Conservation (phyloP, 2,113 vertebrate genomes). For the human (Homo sapiens) region GRCh38 chr3:53851501-53852000, state of each 20-base stretch:
- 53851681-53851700: neutral
- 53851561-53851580: neutral
- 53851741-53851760: neutral
- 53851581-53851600: neutral
- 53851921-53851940: neutral
- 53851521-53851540: neutral
- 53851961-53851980: neutral
- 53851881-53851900: neutral
- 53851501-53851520: neutral
- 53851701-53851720: neutral
- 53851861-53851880: neutral
- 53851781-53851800: neutral
- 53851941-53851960: neutral
- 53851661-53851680: neutral
- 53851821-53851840: neutral
- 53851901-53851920: neutral
- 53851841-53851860: neutral
- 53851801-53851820: neutral
- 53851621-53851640: neutral
- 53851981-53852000: constrained; percentile 53
- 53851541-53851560: neutral
- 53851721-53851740: neutral
- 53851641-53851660: neutral
- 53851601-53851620: neutral
- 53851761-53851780: neutral